Base-by-base conservation (phyloP, 2,113 vertebrate genomes). In the Nettapus auritus region DNA sequence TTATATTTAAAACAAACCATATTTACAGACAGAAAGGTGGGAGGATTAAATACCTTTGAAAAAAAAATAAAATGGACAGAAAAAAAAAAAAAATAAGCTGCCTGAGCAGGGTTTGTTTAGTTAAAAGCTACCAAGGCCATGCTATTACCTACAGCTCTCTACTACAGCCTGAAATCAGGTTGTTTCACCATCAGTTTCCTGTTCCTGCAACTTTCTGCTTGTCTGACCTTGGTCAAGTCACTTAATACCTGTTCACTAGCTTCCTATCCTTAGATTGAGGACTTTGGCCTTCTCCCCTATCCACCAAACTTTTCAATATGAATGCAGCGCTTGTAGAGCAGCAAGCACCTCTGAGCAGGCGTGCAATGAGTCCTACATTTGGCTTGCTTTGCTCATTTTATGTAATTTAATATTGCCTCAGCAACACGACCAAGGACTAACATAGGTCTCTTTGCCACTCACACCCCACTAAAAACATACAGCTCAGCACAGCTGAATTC, bases 271-370 rank as follows among this genome's bases (percentile, higher is more conserved):
- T 67, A 79, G 75, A 48, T 59, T 46, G 63, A 52, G 20, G 48
- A 22, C 56, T 71, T 7, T 25, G 6, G 11, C 16, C 22, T 79
- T 75, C 38, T 84, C 64, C 19, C 9, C 2, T 11, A 25, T 6
- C 26, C 21, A 67, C 5, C 0, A 3, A 19, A 21, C 4, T 68
- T 80, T 19, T 3, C 3, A 1, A 31, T 57, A 79, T 50, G 4
- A 19, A 31, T 25, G 14, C 5, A 26, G 9, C 18, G 8, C 17
- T 60, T 40, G 79, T 71, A 42, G 18, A 87, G 22, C 68, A 80
- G 9, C 1, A 34, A 36, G 9, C 13, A 52, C 5, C 6, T 78
- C 22, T 71, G n/a, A 38, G n/a, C 16, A 50, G 3, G 5, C 20
- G 18, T 77, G 20, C 12, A 57, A 44, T 5, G 48, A 60, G n/a